These are phyloP conservation scores for Peromyscus leucopus DNA, from an alignment of 2,113 vertebrate genomes.

Conservation along the genomic window DNA sequence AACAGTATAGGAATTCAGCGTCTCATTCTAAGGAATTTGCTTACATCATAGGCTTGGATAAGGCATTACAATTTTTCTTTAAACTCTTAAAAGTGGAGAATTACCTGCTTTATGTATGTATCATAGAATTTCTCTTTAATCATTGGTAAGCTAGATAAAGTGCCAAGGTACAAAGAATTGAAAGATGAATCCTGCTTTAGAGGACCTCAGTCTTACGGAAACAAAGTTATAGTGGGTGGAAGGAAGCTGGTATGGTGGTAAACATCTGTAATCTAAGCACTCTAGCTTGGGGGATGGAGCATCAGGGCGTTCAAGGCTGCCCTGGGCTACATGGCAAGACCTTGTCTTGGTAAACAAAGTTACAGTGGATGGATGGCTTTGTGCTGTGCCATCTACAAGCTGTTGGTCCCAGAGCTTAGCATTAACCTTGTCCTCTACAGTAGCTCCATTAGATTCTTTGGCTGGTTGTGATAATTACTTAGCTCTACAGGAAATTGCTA, in stretches of 20 bases:
- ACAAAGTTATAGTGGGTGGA: neutral
- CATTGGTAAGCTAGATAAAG: neutral
- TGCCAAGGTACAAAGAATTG: neutral
- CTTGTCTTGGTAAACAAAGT: neutral
- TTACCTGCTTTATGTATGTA: constrained; percentile 16
- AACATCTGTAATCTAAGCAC: neutral
- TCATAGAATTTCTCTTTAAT: neutral
- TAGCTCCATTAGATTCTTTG: neutral
- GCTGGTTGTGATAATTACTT: neutral
- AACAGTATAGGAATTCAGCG: constrained; percentile 70
- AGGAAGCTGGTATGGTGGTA: neutral
- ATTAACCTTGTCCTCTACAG: neutral
- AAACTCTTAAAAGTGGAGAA: neutral
- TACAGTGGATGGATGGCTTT: neutral
- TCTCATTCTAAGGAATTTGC: constrained; percentile 69
- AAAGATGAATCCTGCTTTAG: constrained; percentile 22
- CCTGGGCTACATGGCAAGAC: neutral
- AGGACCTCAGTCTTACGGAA: neutral
- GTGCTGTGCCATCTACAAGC: neutral
- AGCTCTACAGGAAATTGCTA: neutral
- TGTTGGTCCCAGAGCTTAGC: neutral
- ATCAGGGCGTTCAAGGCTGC: too few relatives aligned
- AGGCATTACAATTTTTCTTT: constrained; percentile 53
- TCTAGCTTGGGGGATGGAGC: too few relatives aligned
- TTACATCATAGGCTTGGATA: constrained; percentile 60